These are phyloP conservation scores for Lanius ludovicianus DNA, from an alignment of 2,113 vertebrate species.

Conservation along the genomic window DNA sequence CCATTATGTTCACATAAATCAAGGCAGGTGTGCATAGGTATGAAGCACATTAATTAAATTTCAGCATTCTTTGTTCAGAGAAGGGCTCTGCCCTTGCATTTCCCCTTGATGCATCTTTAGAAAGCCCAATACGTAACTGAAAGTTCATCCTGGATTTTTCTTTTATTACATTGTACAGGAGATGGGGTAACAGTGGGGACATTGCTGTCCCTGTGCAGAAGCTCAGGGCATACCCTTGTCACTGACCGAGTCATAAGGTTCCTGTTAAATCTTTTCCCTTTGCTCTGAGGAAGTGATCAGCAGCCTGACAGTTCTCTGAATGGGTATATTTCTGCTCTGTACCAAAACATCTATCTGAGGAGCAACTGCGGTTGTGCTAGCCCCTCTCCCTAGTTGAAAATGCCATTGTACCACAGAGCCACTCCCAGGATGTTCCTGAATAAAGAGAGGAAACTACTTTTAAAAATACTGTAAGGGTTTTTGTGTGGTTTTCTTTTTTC, in stretches of 20 bases:
- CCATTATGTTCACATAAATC: neutral
- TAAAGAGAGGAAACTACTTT: conserved; percentile 44
- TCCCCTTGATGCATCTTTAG: neutral
- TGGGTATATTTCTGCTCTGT: neutral
- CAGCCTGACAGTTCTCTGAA: neutral
- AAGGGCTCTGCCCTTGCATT: neutral
- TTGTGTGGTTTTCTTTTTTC: neutral
- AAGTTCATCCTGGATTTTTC: neutral
- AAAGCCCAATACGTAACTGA: neutral
- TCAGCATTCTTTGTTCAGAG: neutral
- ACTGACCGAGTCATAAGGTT: neutral
- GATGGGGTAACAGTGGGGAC: neutral
- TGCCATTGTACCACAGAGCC: neutral
- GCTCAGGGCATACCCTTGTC: neutral
- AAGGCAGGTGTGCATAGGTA: neutral
- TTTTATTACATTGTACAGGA: neutral
- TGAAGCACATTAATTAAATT: neutral
- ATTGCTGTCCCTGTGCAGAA: neutral
- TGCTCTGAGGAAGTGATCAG: neutral
- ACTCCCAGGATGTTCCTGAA: conserved; percentile 27
- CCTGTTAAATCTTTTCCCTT: neutral
- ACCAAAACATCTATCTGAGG: neutral
- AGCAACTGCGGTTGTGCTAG: neutral
- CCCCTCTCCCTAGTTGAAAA: neutral
- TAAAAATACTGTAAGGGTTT: neutral